These are phyloP conservation scores for Malurus melanocephalus DNA, from an alignment of 2,113 vertebrate species.

Conservation along the genomic window DNA sequence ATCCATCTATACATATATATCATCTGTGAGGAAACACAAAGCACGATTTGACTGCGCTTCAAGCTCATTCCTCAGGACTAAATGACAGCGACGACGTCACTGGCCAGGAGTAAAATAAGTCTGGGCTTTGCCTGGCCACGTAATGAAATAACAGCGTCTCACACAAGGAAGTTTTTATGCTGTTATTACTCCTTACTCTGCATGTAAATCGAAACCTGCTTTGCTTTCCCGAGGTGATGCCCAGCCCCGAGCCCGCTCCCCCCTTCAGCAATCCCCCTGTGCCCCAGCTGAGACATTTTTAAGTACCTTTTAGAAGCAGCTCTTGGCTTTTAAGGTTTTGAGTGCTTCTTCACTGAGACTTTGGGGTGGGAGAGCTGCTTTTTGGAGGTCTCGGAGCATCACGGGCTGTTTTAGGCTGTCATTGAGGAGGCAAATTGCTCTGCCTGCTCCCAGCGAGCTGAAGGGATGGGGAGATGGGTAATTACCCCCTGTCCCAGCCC, in stretches of 20 bases:
- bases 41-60: not conserved
- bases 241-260: fast-evolving
- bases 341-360: not conserved
- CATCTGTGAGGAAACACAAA: not conserved
- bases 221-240: not conserved
- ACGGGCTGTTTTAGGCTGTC: not conserved
- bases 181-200: not conserved
- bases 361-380: not conserved
- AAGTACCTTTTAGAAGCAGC: not conserved
- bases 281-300: not conserved
- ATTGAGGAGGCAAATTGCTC: fast-evolving
- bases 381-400: not conserved
- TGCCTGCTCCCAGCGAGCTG: not conserved
- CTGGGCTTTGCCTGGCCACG: not conserved
- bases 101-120: not conserved
- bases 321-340: not conserved
- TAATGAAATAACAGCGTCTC: not conserved
- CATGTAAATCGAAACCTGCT: not conserved
- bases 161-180: not conserved
- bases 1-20: not conserved
- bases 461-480: not conserved
- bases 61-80: not conserved
- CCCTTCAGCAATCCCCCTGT: not conserved
- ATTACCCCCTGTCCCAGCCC: not conserved
- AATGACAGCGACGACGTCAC: not conserved